Evolutionary conservation across 23 tunicate species (phyloP), one percentile per base, ranked within the genome.

Genomic region (Botrylloides violaceus): DNA sequence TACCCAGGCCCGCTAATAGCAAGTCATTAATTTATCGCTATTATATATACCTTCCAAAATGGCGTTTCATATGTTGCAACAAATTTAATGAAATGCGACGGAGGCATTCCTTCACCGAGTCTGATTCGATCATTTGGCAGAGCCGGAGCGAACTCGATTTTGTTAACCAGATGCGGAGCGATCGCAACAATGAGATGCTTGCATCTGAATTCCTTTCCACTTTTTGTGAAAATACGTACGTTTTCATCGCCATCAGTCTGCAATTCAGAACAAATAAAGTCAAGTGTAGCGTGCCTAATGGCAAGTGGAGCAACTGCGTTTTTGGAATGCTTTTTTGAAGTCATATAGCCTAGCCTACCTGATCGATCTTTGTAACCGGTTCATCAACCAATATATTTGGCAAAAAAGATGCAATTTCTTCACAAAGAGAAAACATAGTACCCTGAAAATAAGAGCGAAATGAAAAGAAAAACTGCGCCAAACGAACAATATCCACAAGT

Each of bases 31-130:
- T n/a, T n/a, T n/a, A n/a, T n/a, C n/a, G n/a, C n/a, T 43, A 43
- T 9, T 43, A 43, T 43, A 68, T 75, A 43, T 29, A 90, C 97
- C 85, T 70, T 83, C 97, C 97, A 90, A 70, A 90, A 90, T 34
- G 80, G 20, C 0, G 71, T 38, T 32, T 70, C 62, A 56, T 83
- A 90, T 6, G 83, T 78, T 27, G 50, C 77, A 29, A 82, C 37
- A 58, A 79, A 90, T 74, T 90, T 90, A 4, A 90, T 90, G 47
- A 82, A 55, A 56, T 83, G 77, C 4, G 89, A 88, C 35, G 79
- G 58, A 7, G 90, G 90, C 85, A 75, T 75, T 20, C 83, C 74
- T 34, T 43, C 58, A 0, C 80, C 77, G 1, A 90, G 79, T 33
- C 79, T 72, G 20, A 34, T 32, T 29, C 86, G 68, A 47, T 79